These are phyloP conservation scores for Tympanuchus pallidicinctus DNA, from an alignment of 2,113 vertebrate genomes.

Conservation along the genomic window DNA sequence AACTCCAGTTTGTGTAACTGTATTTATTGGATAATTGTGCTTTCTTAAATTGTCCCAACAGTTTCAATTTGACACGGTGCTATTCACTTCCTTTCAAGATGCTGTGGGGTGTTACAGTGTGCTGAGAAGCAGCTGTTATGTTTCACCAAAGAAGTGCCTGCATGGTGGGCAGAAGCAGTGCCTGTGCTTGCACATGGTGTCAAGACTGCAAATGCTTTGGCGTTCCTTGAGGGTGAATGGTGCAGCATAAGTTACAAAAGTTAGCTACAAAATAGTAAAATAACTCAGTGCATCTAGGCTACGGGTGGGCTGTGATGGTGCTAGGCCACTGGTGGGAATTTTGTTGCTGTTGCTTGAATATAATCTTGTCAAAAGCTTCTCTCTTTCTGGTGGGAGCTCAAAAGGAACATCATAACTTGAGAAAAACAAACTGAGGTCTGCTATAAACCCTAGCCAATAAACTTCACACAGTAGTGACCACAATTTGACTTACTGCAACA, in stretches of 20 bases:
- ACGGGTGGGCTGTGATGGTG: not conserved
- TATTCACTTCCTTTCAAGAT: conserved; percentile 31
- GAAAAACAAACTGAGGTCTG: not conserved
- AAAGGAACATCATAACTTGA: not conserved
- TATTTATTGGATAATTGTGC: not conserved
- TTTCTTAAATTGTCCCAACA: conserved; percentile 4
- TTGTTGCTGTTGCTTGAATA: not conserved
- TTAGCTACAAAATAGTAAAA: not conserved
- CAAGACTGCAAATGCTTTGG: not conserved
- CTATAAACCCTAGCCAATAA: not conserved
- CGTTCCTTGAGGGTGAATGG: not conserved
- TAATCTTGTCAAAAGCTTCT: not conserved
- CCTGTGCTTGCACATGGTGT: not conserved
- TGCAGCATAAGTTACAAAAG: rapidly evolving
- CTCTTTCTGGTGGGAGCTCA: not conserved
- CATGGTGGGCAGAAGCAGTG: not conserved
- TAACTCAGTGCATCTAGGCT: not conserved
- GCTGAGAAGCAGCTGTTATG: not conserved
- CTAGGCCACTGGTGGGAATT: not conserved
- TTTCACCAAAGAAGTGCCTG: not conserved
- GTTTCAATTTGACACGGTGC: conserved; percentile 32
- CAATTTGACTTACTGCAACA: not conserved
- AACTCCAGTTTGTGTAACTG: not conserved
- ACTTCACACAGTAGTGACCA: not conserved
- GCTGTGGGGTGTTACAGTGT: not conserved